phyloP scores from a whole-genome alignment of 2,888 invertebrate genomes.

The Metallyticus violacea region DNA sequence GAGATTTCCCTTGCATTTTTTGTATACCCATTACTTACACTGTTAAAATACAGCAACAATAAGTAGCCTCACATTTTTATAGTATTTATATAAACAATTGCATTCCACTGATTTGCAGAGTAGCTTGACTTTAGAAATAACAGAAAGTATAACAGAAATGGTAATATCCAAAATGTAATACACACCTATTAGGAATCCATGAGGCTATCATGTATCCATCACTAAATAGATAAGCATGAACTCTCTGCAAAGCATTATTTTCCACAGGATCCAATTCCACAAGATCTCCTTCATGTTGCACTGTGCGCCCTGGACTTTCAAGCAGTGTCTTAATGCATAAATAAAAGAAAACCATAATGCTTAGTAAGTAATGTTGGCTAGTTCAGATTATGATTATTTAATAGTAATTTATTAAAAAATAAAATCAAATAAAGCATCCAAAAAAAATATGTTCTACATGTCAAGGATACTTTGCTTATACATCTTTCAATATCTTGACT shows the following conservation, averaged over 20 bases:
- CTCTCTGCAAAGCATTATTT: slow-evolving; percentile 79
- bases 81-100: background rate
- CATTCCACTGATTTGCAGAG: background rate
- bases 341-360: background rate
- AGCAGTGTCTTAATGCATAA: slow-evolving; percentile 58
- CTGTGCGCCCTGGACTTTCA: slow-evolving; percentile 70
- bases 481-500: no score
- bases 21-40: no score
- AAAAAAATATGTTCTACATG: no score
- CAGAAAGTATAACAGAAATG: no score
- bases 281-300: slow-evolving; percentile 90
- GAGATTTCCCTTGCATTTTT: no score
- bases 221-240: slow-evolving; percentile 89
- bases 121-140: no score
- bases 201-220: slow-evolving; percentile 89
- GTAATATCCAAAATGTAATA: background rate
- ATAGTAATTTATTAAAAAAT: background rate
- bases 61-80: background rate
- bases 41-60: no score
- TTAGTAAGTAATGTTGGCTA: background rate
- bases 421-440: background rate
- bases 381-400: background rate
- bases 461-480: no score
- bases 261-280: slow-evolving; percentile 86
- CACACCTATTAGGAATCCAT: slow-evolving; percentile 64